Evolutionary conservation across 2,888 invertebrate species (phyloP).

Genomic region (Amphipoea oculea): DNA sequence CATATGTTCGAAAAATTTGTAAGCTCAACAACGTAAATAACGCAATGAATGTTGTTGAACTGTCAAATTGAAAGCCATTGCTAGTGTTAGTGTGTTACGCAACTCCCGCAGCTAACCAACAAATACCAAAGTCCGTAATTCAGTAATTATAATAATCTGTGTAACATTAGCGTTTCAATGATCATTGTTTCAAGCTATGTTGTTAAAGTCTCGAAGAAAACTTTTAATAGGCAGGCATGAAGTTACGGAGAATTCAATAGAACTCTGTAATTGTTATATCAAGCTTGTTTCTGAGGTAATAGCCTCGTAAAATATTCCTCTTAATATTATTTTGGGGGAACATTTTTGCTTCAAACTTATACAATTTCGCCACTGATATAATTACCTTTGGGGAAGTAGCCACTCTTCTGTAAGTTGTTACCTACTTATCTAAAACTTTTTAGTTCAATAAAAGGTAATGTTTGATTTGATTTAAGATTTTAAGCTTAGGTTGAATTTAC

Average conservation of each 20-base stretch:
- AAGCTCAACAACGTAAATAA: neutral
- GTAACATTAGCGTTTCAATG: slow-evolving; percentile 79
- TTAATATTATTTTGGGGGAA: slow-evolving; percentile 74
- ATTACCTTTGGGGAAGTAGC: slow-evolving; percentile 67
- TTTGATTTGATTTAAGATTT: slow-evolving; percentile 53
- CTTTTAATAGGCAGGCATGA: slow-evolving; percentile 85
- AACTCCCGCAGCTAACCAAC: neutral
- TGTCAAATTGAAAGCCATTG: neutral
- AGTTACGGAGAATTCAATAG: slow-evolving; percentile 81
- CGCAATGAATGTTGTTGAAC: neutral
- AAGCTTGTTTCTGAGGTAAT: slow-evolving; percentile 73
- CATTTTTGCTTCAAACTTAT: slow-evolving; percentile 75
- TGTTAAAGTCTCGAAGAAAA: slow-evolving; percentile 79
- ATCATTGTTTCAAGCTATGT: slow-evolving; percentile 81
- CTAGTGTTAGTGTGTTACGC: neutral
- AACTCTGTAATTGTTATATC: slow-evolving; percentile 78
- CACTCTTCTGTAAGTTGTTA: slow-evolving; percentile 64
- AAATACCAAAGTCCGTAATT: slow-evolving; percentile 10
- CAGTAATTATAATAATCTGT: slow-evolving; percentile 80
- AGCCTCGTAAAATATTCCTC: slow-evolving; percentile 75
- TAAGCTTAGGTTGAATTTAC: slow-evolving; percentile 30
- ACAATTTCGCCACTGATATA: slow-evolving; percentile 72
- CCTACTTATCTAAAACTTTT: slow-evolving; percentile 63
- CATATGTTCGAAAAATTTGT: neutral
- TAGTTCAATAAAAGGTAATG: slow-evolving; percentile 65